Evolutionary conservation across 1,140 invertebrate species (phyloP).

Genomic region (Drosophila varians): DNA sequence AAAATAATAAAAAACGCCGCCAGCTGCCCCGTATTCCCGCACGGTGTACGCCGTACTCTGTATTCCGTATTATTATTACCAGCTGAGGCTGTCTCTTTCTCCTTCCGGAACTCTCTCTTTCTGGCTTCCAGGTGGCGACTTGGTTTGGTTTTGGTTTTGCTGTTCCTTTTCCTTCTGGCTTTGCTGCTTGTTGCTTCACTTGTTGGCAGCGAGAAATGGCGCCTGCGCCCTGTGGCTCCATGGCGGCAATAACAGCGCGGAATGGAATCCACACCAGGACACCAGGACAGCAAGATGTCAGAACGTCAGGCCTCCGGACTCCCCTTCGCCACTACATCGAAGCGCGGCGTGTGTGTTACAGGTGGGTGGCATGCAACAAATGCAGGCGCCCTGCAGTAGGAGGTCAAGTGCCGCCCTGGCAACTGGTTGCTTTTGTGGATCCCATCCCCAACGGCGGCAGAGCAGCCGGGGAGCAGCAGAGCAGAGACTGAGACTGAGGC

Average conservation of each 20-base stretch:
- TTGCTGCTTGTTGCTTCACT: slow-evolving; percentile 77
- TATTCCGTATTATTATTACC: slow-evolving; percentile 52
- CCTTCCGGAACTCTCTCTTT: slow-evolving; percentile 6
- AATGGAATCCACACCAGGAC: slow-evolving; percentile 56
- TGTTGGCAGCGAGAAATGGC: slow-evolving; percentile 55
- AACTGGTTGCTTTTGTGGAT: slow-evolving; percentile 2
- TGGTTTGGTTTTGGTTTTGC: slow-evolving; percentile 15
- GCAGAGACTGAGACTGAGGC: background rate
- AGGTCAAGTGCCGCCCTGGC: slow-evolving; percentile 35
- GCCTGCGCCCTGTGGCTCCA: slow-evolving; percentile 47
- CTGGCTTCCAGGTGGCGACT: slow-evolving; percentile 5
- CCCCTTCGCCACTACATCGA: background rate
- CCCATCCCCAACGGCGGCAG: background rate
- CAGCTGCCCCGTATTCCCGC: slow-evolving; percentile 62
- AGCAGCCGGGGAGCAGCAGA: background rate
- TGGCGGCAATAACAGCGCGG: slow-evolving; percentile 54
- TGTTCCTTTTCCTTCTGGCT: slow-evolving; percentile 22
- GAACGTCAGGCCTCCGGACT: slow-evolving; percentile 4
- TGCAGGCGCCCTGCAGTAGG: slow-evolving; percentile 27
- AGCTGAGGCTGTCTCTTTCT: slow-evolving; percentile 15
- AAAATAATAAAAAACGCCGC: slow-evolving; percentile 44
- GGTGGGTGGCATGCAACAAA: slow-evolving; percentile 62
- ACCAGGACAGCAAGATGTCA: slow-evolving; percentile 15
- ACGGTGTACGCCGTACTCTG: slow-evolving; percentile 28
- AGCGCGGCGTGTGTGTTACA: slow-evolving; percentile 49